These are phyloP conservation scores for Neodiprion lecontei DNA, from an alignment of 1,140 invertebrate species.

Conservation along the genomic window DNA sequence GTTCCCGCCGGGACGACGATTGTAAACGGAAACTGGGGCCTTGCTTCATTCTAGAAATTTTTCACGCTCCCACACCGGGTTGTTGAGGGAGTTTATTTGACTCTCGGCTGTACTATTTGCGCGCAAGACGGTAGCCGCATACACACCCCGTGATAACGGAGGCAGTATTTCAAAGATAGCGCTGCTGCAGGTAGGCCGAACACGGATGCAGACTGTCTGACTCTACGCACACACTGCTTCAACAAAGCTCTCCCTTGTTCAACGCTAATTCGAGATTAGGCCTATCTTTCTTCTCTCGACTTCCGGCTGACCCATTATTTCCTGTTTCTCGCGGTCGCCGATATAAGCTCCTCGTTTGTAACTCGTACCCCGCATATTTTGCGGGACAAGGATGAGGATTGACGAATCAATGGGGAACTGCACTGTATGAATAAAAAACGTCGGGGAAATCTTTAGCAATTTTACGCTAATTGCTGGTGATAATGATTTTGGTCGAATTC, in stretches of 20 bases:
- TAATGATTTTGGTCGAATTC: too few species aligned
- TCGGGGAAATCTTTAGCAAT: too few species aligned
- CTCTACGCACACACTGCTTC: not conserved
- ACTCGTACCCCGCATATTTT: too few species aligned
- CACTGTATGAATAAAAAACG: too few species aligned
- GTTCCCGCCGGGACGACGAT: not conserved
- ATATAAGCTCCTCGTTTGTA: too few species aligned
- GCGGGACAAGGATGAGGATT: too few species aligned
- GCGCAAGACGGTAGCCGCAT: conserved; percentile 46
- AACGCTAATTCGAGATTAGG: not conserved
- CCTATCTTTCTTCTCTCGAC: not conserved
- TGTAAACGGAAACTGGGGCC: not conserved
- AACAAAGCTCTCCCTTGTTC: not conserved
- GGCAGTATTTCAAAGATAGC: conserved; percentile 46
- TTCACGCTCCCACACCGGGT: conserved; percentile 6
- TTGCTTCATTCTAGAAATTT: not conserved
- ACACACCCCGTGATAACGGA: conserved; percentile 31
- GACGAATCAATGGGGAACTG: too few species aligned
- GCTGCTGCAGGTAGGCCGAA: not conserved
- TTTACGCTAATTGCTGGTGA: too few species aligned
- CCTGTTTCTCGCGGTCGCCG: not conserved
- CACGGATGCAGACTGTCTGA: not conserved
- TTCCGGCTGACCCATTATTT: not conserved
- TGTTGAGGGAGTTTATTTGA: not conserved
- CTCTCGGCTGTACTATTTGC: conserved; percentile 34